Base-by-base conservation (phyloP, 2,888 invertebrate genomes). In the Drosophila picticornis region DNA sequence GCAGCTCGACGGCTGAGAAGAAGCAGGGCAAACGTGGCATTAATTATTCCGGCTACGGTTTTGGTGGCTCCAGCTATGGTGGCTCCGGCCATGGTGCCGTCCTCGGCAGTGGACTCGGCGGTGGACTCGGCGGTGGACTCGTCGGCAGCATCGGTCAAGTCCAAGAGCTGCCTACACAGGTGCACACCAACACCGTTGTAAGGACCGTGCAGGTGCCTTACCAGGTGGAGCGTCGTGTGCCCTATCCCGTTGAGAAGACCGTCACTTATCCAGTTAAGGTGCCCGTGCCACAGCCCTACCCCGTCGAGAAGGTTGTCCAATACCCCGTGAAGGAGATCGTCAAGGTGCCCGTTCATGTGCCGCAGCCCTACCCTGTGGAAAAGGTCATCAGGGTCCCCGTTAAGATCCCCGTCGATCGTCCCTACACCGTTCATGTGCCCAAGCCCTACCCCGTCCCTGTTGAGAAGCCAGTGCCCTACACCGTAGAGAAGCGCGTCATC, bases 231-330 rank as follows among this genome's bases (percentile, higher is more conserved):
- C 96, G 96, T 48, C 94, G 93, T 61, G 95, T 96, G 34, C 97
- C 97, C 5, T 97, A 96, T 93, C 96, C 96, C 50, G 97, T 97
- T 48, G 96, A 96, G 93, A 97, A 96, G 94, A 95, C 95, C 91
- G 95, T 97, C 60, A 96, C 96, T 70, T 95, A 95, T 93, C 96
- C 96, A 90, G 96, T 96, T 86, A 96, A 96, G 94, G 96, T 97
- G 63, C 94, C 95, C 65, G 96, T 96, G 65, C 96, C 96, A 71
- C 96, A 96, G 88, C 96, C 97, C 82, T 96, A 96, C 94, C 96
- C 96, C 77, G 96, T 97, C 25, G 96, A 96, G 93, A 96, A 96
- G 93, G 96, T 96, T 78, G 96, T 97, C 32, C 96, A 96, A 93
- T 96, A 96, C 92, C 95, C 95, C 91, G 93, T 96, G 19, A 97